Evolutionary conservation across 1,140 invertebrate genomes (phyloP).

Genomic region (Pseudachorutes palmiensis): DNA sequence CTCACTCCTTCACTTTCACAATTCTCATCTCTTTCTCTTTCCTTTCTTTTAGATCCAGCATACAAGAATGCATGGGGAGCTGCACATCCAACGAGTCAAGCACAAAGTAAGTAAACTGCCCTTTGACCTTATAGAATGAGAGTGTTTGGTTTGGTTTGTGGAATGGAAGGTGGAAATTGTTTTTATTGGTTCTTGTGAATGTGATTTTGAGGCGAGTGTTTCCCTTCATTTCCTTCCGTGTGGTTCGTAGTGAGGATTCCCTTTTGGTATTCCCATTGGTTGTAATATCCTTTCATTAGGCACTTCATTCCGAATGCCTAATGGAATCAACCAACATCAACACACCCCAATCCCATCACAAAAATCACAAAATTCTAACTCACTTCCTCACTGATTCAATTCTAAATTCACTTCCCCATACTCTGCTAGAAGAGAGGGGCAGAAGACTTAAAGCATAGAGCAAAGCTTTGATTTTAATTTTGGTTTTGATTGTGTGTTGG

Average conservation of each 20-base stretch:
- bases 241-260: constrained; percentile 27
- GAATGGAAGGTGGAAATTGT: not conserved
- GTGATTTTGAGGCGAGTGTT: constrained; percentile 9
- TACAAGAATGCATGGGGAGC: constrained; percentile 59
- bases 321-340: constrained; percentile 1
- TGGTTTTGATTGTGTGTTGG: too few species aligned
- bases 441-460: too few species aligned
- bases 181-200: not conserved
- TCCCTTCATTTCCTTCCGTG: constrained; percentile 35
- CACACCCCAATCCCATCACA: not conserved
- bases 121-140: not conserved
- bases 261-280: too few species aligned
- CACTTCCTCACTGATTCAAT: constrained; percentile 3
- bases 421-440: too few species aligned
- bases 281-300: not conserved
- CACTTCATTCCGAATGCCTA: not conserved
- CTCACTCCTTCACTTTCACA: too few species aligned
- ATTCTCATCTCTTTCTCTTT: too few species aligned
- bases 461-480: too few species aligned
- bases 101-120: constrained; percentile 44
- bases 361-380: not conserved
- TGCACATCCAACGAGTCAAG: constrained; percentile 51
- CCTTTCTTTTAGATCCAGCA: constrained; percentile 50
- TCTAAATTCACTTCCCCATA: not conserved
- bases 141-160: not conserved